Percentiles rank a stretch among this genome's conserved stretches.
Evolutionary conservation across 2,797 vertebrate genomes (phyloP).

Genomic region (Enteromius viviparus): DNA sequence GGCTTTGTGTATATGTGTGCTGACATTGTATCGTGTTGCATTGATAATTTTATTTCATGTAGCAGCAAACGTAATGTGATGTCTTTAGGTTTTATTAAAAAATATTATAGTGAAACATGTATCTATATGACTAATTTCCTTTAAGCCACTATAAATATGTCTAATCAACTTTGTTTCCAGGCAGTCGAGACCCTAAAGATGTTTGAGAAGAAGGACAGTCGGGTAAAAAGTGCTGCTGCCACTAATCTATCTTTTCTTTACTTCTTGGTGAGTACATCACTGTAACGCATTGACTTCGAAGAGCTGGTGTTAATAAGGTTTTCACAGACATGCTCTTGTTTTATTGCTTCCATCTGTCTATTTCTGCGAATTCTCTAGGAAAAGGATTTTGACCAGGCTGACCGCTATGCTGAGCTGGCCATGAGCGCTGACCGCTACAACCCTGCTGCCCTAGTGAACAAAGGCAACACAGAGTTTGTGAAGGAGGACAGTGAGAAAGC

Average conservation of each 20-base stretch:
- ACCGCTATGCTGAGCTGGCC: slow-evolving; percentile 91
- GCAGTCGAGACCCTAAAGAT: slow-evolving; percentile 94
- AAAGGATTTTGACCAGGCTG: slow-evolving; percentile 90
- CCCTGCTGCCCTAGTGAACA: slow-evolving; percentile 93
- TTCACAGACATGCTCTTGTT: not conserved
- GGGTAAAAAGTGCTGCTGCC: slow-evolving; percentile 95
- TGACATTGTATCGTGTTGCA: slow-evolving; percentile 12
- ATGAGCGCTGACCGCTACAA: slow-evolving; percentile 94
- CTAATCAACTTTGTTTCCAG: slow-evolving; percentile 69
- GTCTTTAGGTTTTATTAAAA: not conserved
- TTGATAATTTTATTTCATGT: slow-evolving; percentile 26
- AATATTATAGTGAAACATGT: not conserved
- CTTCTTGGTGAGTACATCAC: slow-evolving; percentile 84
- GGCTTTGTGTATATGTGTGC: slow-evolving; percentile 5
- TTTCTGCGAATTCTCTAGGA: slow-evolving; percentile 74
- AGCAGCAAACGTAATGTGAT: slow-evolving; percentile 23
- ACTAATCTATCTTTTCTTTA: slow-evolving; percentile 96
- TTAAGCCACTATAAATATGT: not conserved
- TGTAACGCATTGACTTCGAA: not conserved
- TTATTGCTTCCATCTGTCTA: not conserved
- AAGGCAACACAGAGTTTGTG: slow-evolving; percentile 91
- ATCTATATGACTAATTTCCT: not conserved
- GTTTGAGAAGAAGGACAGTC: slow-evolving; percentile 96
- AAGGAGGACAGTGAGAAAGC: slow-evolving; percentile 92
- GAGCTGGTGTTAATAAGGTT: not conserved